A percentile compares a stretch with the other conserved stretches of the same genome.
Evolutionary conservation across 2,113 vertebrate species (phyloP).

Genomic region (Periophthalmodon schlosseri): DNA sequence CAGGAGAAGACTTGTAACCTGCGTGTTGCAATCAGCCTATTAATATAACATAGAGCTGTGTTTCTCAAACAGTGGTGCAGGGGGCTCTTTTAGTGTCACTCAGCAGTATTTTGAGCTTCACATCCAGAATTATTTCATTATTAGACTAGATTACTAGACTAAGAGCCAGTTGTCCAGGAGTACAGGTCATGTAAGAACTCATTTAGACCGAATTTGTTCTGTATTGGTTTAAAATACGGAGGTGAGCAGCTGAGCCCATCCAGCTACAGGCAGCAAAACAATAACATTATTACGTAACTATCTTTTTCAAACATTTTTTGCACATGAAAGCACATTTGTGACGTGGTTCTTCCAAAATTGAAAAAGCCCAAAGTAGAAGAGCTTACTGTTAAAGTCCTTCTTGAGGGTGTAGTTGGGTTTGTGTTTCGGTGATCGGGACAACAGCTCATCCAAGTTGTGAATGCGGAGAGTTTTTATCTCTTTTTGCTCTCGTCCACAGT

Average conservation of each 20-base stretch:
- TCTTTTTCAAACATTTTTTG: too few relatives aligned
- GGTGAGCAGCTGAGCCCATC: too few relatives aligned
- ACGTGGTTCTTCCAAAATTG: background rate
- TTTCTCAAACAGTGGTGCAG: background rate
- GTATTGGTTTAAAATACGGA: background rate
- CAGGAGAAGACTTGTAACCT: slow-evolving; percentile 55
- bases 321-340: background rate
- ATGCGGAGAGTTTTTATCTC: slow-evolving; percentile 41
- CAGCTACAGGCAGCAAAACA: too few relatives aligned
- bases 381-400: slow-evolving; percentile 83
- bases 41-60: background rate
- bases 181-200: background rate
- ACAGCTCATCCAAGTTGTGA: slow-evolving; percentile 73
- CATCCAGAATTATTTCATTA: background rate
- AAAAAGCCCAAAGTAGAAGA: background rate
- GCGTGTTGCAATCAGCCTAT: slow-evolving; percentile 39
- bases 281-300: too few relatives aligned
- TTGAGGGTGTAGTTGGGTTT: slow-evolving; percentile 45
- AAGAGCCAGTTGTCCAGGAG: background rate
- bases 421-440: slow-evolving; percentile 53
- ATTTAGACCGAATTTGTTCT: background rate
- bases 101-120: background rate
- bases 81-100: background rate
- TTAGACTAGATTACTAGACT: background rate
- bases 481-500: slow-evolving; percentile 53